Conservation (phyloP, 2,888 invertebrate genomes). For the Napeogenes sylphis region DNA sequence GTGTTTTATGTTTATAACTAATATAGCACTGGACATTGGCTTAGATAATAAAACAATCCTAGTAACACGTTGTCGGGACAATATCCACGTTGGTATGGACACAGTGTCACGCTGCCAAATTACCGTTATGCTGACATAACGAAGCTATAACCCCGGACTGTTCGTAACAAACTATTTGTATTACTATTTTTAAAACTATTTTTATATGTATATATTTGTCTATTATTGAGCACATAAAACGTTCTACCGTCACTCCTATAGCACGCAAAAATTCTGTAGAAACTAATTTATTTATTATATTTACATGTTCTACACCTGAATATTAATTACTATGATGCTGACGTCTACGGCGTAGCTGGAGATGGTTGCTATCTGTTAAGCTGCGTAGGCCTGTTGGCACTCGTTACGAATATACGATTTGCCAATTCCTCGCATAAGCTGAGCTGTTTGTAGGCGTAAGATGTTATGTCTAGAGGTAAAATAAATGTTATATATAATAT, state of each 20-base stretch:
- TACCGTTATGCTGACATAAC: constrained; percentile 32
- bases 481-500: too few species aligned
- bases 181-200: background rate
- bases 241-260: too few species aligned
- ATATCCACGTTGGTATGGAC: constrained; percentile 52
- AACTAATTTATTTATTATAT: too few species aligned
- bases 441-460: constrained; percentile 37
- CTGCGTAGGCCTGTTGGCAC: constrained; percentile 67
- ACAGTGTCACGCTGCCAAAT: constrained; percentile 51
- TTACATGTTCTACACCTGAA: too few species aligned
- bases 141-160: background rate
- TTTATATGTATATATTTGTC: background rate
- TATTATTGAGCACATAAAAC: background rate
- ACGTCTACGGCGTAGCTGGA: constrained; percentile 57
- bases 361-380: constrained; percentile 53
- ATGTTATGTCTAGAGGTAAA: constrained; percentile 4
- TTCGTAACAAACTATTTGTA: background rate
- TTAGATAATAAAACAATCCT: constrained; percentile 43
- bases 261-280: too few species aligned
- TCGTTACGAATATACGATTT: constrained; percentile 63
- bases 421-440: constrained; percentile 54
- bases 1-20: background rate
- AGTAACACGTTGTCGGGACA: constrained; percentile 45
- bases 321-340: background rate
- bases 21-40: constrained; percentile 1